phyloP scores from a whole-genome alignment of 2,113 vertebrate species.

The Daubentonia madagascariensis region DNA sequence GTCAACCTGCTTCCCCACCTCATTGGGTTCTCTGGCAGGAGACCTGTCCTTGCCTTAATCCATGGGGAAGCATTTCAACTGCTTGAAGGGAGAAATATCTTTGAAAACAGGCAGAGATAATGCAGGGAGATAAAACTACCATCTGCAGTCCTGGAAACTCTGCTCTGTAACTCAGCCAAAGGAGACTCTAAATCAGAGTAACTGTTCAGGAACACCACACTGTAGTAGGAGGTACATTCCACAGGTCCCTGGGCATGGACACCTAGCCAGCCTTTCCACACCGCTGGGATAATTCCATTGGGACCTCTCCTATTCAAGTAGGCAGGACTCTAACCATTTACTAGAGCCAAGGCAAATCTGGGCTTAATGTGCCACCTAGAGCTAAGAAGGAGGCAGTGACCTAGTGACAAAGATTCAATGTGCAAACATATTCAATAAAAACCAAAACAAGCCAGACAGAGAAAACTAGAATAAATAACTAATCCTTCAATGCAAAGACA shows the following conservation, averaged over 20 bases:
- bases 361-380: too few species aligned
- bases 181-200: neutral
- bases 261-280: neutral
- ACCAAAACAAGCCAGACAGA: too few species aligned
- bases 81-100: neutral
- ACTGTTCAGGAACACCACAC: neutral
- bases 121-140: neutral
- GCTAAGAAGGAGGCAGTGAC: too few species aligned
- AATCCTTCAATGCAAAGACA: too few species aligned
- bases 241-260: neutral
- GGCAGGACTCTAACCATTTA: too few species aligned
- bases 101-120: neutral
- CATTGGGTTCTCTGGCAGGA: neutral
- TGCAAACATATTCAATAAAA: too few species aligned
- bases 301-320: neutral
- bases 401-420: too few species aligned
- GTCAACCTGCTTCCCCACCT: neutral
- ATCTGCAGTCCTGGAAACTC: neutral
- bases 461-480: too few species aligned
- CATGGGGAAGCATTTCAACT: neutral
- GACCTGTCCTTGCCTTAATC: neutral
- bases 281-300: neutral
- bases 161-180: neutral
- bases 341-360: too few species aligned
- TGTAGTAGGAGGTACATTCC: neutral